Conservation (phyloP, 30 jellyfish, hydroid and myxozoan genomes). For the Hydra vulgaris region DNA sequence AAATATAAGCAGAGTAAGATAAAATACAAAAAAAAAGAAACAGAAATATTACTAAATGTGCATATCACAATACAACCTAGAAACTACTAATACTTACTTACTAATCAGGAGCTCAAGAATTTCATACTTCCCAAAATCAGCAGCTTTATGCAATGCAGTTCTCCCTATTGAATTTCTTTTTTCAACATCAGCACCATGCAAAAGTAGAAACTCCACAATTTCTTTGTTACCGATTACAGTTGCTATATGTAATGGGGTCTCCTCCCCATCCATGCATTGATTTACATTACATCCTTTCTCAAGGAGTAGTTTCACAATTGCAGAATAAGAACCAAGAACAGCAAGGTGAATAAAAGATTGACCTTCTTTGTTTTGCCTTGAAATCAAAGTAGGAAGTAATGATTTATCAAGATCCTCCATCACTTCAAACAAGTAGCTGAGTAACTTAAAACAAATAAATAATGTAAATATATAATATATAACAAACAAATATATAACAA, state of each 20-base stretch:
- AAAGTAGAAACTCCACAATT: slow-evolving; percentile 41
- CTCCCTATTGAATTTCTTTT: slow-evolving; percentile 65
- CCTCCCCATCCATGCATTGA: slow-evolving; percentile 69
- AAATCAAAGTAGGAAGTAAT: slow-evolving; percentile 29
- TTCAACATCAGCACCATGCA: slow-evolving; percentile 59
- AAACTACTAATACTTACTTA: slow-evolving; percentile 36
- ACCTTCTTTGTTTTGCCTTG: slow-evolving; percentile 57
- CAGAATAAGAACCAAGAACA: slow-evolving; percentile 58
- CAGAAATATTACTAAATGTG: not conserved
- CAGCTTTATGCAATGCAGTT: slow-evolving; percentile 73
- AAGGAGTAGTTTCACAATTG: slow-evolving; percentile 42
- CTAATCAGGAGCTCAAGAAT: slow-evolving; percentile 45
- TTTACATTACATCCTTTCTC: slow-evolving; percentile 75
- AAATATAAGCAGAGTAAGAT: too few relatives aligned
- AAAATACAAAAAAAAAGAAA: too few relatives aligned
- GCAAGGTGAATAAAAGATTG: slow-evolving; percentile 85
- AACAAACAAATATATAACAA: not conserved
- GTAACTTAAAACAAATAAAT: not conserved
- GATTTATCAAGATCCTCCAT: not conserved
- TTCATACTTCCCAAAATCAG: slow-evolving; percentile 52
- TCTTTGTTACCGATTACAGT: slow-evolving; percentile 75
- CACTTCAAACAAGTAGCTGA: not conserved
- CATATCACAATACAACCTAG: too few relatives aligned
- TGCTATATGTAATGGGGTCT: slow-evolving; percentile 67
- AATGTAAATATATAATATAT: too few relatives aligned